A percentile compares a stretch with the other conserved stretches of the same genome.
These are phyloP conservation scores for Cinclus cinclus DNA, from an alignment of 2,113 vertebrate species.

Conservation along the genomic window DNA sequence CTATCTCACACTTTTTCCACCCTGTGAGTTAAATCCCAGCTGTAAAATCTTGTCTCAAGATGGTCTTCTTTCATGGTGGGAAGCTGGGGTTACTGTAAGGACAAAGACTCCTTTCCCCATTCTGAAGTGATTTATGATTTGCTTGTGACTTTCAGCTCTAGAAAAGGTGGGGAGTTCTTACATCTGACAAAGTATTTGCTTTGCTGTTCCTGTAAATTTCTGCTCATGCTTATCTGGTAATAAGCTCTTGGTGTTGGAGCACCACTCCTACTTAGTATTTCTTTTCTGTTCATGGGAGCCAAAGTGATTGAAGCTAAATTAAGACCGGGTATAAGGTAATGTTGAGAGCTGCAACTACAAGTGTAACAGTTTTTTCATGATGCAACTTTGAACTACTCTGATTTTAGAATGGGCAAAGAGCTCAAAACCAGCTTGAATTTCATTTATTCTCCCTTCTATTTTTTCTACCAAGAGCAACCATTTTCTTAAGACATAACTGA, in stretches of 20 bases:
- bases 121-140: conserved; percentile 8
- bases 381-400: background rate
- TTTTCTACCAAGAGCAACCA: background rate
- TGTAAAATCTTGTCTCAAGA: conserved; percentile 19
- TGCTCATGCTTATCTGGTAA: background rate
- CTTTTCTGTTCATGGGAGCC: background rate
- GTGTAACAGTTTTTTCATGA: background rate
- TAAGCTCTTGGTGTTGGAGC: background rate
- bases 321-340: background rate
- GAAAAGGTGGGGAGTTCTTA: background rate
- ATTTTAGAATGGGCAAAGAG: background rate
- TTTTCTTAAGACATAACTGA: conserved; percentile 25
- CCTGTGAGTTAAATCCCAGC: conserved; percentile 25
- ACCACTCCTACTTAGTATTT: background rate
- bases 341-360: background rate
- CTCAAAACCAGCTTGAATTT: background rate
- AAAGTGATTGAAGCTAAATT: background rate
- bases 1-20: background rate
- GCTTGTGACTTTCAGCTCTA: background rate
- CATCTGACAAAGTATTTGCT: background rate
- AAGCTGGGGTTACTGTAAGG: conserved; percentile 11
- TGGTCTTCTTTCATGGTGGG: background rate
- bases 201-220: background rate
- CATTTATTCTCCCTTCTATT: background rate
- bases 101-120: background rate